phyloP scores from a whole-genome alignment of 2,888 invertebrate species.

The Idaea dimidiata region DNA sequence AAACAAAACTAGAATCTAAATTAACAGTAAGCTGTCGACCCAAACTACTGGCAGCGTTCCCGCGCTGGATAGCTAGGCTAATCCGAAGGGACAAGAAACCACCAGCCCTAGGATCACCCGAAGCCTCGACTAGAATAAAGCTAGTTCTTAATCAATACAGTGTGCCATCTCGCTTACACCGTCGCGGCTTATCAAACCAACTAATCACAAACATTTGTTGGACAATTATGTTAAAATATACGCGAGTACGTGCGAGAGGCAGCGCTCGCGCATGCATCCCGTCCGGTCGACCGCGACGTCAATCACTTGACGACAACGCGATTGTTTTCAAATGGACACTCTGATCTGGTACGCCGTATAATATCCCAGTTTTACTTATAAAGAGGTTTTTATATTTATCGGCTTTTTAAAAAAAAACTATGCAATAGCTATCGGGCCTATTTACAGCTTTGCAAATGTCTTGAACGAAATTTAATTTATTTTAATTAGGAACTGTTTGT shows the following conservation, averaged over 20 bases:
- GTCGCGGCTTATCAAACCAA: background rate
- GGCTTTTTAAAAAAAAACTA: background rate
- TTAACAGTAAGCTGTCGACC: too few relatives aligned
- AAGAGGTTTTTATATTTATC: background rate
- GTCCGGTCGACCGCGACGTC: background rate
- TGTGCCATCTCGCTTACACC: background rate
- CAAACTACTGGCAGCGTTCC: too few relatives aligned
- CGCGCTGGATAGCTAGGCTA: too few relatives aligned
- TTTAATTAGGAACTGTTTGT: too few relatives aligned
- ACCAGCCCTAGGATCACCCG: too few relatives aligned
- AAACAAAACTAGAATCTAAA: too few relatives aligned
- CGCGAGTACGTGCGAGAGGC: constrained; percentile 9
- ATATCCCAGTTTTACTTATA: background rate
- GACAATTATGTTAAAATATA: constrained; percentile 29
- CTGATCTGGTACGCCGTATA: background rate
- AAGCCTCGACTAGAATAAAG: too few relatives aligned
- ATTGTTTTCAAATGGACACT: background rate
- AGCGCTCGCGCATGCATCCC: background rate
- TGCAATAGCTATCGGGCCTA: too few relatives aligned
- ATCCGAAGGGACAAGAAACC: too few relatives aligned
- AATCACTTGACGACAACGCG: background rate
- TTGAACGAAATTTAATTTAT: too few relatives aligned
- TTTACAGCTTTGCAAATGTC: too few relatives aligned
- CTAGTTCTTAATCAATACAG: background rate
- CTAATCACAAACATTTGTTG: background rate